Conservation (phyloP, 2,888 invertebrate genomes). For the Argyresthia goedartella region DNA sequence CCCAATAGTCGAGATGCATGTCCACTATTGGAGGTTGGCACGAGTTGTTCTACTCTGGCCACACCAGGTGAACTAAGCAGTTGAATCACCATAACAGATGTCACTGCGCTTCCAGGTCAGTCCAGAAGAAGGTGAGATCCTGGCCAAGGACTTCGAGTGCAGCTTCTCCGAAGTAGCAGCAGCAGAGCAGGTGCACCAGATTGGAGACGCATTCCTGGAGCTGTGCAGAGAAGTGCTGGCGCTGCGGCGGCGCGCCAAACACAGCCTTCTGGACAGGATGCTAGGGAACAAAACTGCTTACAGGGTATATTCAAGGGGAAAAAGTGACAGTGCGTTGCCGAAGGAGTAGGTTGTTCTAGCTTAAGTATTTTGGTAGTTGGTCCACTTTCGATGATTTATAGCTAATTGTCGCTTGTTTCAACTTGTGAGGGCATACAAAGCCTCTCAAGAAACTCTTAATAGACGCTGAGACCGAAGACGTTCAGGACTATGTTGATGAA, state of each 20-base stretch:
- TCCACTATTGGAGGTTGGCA: no score
- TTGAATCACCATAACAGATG: background rate
- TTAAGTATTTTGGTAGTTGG: no score
- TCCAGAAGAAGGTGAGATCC: conserved; percentile 88
- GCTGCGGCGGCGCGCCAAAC: conserved; percentile 85
- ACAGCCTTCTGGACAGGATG: conserved; percentile 87
- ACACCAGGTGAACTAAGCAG: no score
- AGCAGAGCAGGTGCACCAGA: conserved; percentile 88
- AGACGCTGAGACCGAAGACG: no score
- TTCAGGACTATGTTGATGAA: no score
- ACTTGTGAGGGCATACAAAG: no score
- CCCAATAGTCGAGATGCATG: no score
- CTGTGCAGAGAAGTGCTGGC: conserved; percentile 86
- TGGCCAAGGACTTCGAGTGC: conserved; percentile 91
- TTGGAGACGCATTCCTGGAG: conserved; percentile 88
- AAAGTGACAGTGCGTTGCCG: conserved; percentile 89
- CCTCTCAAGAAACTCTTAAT: no score
- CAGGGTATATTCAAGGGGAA: conserved; percentile 84
- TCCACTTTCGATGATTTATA: no score
- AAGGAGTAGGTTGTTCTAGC: conserved; percentile 74
- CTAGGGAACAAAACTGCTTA: conserved; percentile 80
- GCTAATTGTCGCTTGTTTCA: no score
- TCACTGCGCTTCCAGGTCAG: conserved; percentile 67
- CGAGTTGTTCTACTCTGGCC: no score
- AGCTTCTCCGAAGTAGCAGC: conserved; percentile 90